Evolutionary conservation across 1,140 invertebrate genomes (phyloP), one percentile per base, ranked within the genome.

Genomic region (Teleopsis dalmanni): DNA sequence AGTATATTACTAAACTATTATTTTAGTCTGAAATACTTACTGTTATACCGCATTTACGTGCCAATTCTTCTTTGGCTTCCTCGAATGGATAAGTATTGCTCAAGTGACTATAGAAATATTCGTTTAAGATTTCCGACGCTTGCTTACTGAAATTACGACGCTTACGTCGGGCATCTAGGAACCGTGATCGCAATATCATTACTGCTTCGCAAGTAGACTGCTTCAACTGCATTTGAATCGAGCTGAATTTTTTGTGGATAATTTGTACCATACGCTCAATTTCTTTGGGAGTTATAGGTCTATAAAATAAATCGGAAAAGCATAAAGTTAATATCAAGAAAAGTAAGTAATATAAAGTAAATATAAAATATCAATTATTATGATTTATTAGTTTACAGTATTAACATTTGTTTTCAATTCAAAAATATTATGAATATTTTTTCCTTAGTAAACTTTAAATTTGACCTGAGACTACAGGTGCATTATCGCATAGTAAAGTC

Each of bases 151-250:
- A 99, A 76, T 99, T 99, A 60, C 97, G 83, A 59, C 97, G 84
- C 75, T 99, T 99, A 62, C 97, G 83, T 74, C 97, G 93, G 16
- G 95, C 95, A 73, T 98, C 95, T 48, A 98, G 80, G 78, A 98
- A 98, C 62, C 85, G 78, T 13, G 68, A 71, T 11, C 95, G 80
- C 22, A 99, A 78, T 52, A 99, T 99, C 96, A 99, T 99, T 43
- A 99, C 96, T n/a, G 97, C 97, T 73, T 99, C 97, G 72, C 97
- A 99, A 13, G 96, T 99, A 52, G 91, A 96, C 76, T 99, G 97
- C 75, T 99, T 99, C 56, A 99, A 75, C 74, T 99, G 97, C 87
- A 99, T 96, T 76, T 99, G 96, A 65, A 99, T 99, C 52, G 94
- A 95, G 57, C 92, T 95, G 80, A 99, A 99, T 73, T 99, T 99